Evolutionary conservation across 2,888 invertebrate genomes (phyloP).

Genomic region (Hartigia nigra): DNA sequence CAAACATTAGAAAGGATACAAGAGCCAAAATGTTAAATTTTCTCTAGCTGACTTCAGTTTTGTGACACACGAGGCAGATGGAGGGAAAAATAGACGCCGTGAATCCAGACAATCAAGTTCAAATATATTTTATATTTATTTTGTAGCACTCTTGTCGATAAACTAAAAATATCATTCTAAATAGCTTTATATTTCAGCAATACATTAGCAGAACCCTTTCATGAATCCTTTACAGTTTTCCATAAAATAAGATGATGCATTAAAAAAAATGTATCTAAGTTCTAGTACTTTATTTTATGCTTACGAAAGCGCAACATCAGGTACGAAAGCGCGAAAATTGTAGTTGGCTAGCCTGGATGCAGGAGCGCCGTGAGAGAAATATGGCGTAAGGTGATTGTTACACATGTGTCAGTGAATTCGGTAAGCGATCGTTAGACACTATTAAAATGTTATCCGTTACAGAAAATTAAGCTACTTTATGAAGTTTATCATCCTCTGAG

Average conservation of each 20-base stretch:
- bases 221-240: background rate
- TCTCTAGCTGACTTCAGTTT: background rate
- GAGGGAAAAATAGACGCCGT: background rate
- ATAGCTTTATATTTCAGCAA: background rate
- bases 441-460: constrained; percentile 4
- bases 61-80: background rate
- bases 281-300: background rate
- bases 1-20: background rate
- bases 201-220: background rate
- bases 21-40: background rate
- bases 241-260: background rate
- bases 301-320: background rate
- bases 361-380: constrained; percentile 32
- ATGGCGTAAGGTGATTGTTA: constrained; percentile 58
- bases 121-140: background rate
- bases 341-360: background rate
- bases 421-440: constrained; percentile 38
- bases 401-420: constrained; percentile 59
- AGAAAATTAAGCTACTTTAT: constrained; percentile 8
- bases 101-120: background rate
- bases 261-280: background rate
- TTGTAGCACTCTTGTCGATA: background rate
- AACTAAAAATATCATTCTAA: background rate
- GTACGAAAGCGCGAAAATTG: background rate
- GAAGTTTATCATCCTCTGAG: background rate